These are phyloP conservation scores for Rhabdophis nuchalis DNA, from an alignment of 2,797 vertebrate genomes.

Conservation along the genomic window DNA sequence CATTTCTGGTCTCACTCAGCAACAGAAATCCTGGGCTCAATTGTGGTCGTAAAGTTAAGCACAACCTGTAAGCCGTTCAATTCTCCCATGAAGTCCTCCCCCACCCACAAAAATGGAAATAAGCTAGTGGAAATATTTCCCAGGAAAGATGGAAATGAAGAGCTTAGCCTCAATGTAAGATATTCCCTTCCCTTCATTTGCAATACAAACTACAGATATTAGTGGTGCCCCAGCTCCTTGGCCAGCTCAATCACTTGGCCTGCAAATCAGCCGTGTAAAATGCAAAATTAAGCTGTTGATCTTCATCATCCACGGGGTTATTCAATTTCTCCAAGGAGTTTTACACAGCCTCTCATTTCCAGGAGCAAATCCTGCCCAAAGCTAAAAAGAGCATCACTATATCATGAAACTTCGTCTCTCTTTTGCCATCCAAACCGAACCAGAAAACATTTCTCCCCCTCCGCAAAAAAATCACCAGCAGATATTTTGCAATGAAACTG, in stretches of 20 bases:
- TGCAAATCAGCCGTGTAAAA: not conserved
- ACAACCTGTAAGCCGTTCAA: too few species aligned
- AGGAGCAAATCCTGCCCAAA: conserved; percentile 3
- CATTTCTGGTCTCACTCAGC: too few species aligned
- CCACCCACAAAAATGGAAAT: not conserved
- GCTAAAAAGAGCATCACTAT: conserved; percentile 54
- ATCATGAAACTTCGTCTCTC: conserved; percentile 49
- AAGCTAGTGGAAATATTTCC: not conserved
- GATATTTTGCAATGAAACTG: conserved; percentile 16
- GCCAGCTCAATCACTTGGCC: not conserved
- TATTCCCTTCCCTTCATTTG: not conserved
- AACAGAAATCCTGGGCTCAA: too few species aligned
- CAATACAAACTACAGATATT: not conserved
- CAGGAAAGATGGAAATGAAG: fast-evolving
- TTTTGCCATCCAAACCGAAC: conserved; percentile 35
- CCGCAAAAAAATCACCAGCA: not conserved
- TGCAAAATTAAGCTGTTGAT: not conserved
- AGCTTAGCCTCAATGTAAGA: not conserved
- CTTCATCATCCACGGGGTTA: not conserved
- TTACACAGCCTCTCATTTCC: not conserved
- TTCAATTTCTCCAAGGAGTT: not conserved
- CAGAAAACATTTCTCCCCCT: not conserved
- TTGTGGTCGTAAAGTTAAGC: too few species aligned
- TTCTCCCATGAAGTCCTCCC: too few species aligned
- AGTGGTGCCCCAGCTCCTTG: not conserved